These are phyloP conservation scores for Cynopterus brachyotis DNA, from an alignment of 2,113 vertebrate species.

Conservation along the genomic window DNA sequence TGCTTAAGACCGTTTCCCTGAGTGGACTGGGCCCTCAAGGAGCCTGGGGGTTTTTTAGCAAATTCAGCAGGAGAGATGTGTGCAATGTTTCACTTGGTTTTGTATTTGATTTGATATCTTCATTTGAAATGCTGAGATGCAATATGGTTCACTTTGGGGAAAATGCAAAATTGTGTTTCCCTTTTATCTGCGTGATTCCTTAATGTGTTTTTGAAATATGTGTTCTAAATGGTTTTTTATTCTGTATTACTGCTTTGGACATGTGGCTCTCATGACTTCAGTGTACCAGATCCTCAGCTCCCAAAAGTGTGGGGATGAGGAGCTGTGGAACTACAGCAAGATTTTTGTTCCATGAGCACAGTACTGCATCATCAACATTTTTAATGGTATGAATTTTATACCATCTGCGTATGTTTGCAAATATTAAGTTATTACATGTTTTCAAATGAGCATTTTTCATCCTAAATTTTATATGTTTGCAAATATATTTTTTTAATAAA, in stretches of 20 bases:
- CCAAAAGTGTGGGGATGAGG: slow-evolving; percentile 35
- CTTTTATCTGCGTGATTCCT: slow-evolving; percentile 79
- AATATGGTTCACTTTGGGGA: slow-evolving; percentile 79
- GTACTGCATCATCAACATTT: slow-evolving; percentile 83
- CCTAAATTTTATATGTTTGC: slow-evolving; percentile 89
- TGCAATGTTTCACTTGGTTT: slow-evolving; percentile 82
- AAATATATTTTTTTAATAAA: slow-evolving; percentile 93
- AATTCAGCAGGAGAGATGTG: slow-evolving; percentile 81
- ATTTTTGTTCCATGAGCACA: slow-evolving; percentile 71
- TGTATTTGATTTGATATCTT: slow-evolving; percentile 76
- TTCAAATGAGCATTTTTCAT: slow-evolving; percentile 88
- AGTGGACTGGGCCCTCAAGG: slow-evolving; percentile 68
- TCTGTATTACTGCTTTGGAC: slow-evolving; percentile 72
- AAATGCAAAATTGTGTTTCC: slow-evolving; percentile 73
- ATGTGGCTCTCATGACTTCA: slow-evolving; percentile 7
- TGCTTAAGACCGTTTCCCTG: slow-evolving; percentile 49
- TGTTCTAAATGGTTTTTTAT: slow-evolving; percentile 72
- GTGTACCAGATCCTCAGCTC: slow-evolving; percentile 43
- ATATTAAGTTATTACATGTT: slow-evolving; percentile 90
- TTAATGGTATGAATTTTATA: slow-evolving; percentile 85
- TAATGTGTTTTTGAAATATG: slow-evolving; percentile 60
- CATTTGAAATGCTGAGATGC: slow-evolving; percentile 82
- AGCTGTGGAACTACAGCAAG: slow-evolving; percentile 57
- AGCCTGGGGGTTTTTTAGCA: slow-evolving; percentile 57
- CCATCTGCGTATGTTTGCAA: slow-evolving; percentile 87